Evolutionary conservation across 2,113 vertebrate genomes (phyloP).

Genomic region (Suricata suricatta): DNA sequence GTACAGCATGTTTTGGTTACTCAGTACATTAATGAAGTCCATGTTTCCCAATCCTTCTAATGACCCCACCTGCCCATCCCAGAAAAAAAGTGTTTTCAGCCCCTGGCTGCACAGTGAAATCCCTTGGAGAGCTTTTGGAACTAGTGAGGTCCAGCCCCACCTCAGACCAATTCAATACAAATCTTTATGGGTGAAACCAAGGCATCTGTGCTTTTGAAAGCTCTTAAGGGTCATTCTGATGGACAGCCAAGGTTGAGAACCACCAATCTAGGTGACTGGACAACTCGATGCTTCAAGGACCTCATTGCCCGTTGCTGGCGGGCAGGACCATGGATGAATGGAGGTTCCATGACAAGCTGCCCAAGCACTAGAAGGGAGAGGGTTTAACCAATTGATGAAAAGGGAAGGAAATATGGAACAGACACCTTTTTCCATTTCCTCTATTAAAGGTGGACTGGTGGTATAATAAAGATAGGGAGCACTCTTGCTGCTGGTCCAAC

Average conservation of each 20-base stretch:
- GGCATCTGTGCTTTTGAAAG: not conserved
- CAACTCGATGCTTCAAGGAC: too few species aligned
- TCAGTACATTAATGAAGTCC: not conserved
- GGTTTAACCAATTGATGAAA: not conserved
- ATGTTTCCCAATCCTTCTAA: not conserved
- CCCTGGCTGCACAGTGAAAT: not conserved
- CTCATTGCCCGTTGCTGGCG: not conserved
- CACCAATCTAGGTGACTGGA: not conserved
- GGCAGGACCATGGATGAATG: not conserved
- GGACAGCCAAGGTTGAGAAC: not conserved
- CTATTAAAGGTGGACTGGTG: not conserved
- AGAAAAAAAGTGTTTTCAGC: not conserved
- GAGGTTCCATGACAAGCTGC: not conserved
- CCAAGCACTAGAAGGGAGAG: not conserved
- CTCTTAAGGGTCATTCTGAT: not conserved
- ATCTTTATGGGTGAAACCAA: not conserved
- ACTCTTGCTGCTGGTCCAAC: too few species aligned
- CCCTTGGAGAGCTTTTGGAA: not conserved
- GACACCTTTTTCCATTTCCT: not conserved
- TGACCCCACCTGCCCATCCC: not conserved
- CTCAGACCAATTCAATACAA: not conserved
- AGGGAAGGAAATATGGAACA: not conserved
- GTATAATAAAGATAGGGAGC: not conserved
- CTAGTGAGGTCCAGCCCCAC: too few species aligned
- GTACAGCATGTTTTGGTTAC: not conserved